Evolutionary conservation across 2,797 vertebrate species (phyloP).

Genomic region (Naso thynnoides): DNA sequence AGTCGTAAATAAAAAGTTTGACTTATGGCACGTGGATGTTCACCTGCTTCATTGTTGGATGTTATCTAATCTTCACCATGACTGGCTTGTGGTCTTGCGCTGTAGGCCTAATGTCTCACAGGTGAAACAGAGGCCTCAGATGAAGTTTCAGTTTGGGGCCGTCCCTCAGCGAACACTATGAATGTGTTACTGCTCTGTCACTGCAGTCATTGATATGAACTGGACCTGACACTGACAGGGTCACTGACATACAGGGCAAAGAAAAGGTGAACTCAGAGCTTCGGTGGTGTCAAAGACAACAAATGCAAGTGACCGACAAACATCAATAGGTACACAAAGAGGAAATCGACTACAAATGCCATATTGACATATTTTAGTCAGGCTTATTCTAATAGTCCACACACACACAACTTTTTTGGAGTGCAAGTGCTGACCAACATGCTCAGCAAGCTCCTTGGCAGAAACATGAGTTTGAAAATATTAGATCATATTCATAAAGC

Average conservation of each 20-base stretch:
- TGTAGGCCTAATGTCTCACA: background rate
- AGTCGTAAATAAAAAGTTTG: too few species aligned
- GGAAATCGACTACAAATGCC: background rate
- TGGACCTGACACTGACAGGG: background rate
- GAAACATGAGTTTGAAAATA: conserved; percentile 3
- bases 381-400: too few species aligned
- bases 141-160: background rate
- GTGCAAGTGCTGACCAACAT: too few species aligned
- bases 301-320: too few species aligned
- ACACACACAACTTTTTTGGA: too few species aligned
- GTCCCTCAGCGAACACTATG: background rate
- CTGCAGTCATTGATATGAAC: conserved; percentile 12
- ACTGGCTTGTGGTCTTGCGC: background rate
- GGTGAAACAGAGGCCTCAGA: background rate
- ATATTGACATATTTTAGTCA: too few species aligned
- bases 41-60: background rate
- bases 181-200: background rate
- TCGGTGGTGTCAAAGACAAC: too few species aligned
- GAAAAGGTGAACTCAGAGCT: background rate
- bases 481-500: conserved; percentile 48
- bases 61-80: background rate
- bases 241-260: conserved; percentile 17
- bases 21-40: background rate
- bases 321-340: background rate
- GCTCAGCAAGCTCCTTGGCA: background rate